A percentile compares a stretch with the other conserved stretches of the same genome.
These are phyloP conservation scores for Notospermus geniculatus DNA, from an alignment of 1,140 invertebrate genomes.

Conservation along the genomic window DNA sequence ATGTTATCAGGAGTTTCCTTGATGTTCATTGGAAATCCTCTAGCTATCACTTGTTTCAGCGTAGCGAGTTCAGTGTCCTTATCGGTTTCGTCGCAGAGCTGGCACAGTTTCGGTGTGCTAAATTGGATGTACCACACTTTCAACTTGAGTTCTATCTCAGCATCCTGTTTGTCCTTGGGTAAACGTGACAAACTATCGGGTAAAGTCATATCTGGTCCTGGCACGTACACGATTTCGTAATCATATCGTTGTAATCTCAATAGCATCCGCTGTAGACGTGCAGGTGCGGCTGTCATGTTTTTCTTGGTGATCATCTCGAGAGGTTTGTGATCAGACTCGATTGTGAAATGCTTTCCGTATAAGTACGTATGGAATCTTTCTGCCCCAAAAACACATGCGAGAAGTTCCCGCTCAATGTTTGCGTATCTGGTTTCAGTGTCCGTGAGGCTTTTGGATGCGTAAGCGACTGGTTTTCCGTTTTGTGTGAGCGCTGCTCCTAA, in stretches of 20 bases:
- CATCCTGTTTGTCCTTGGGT: no score
- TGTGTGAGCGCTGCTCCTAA: conserved; percentile 56
- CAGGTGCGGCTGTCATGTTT: conserved; percentile 13
- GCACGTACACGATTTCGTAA: conserved; percentile 37
- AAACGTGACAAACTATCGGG: no score
- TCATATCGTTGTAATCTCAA: conserved; percentile 51
- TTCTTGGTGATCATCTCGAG: conserved; percentile 26
- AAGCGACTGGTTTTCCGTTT: conserved; percentile 54
- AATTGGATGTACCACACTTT: no score
- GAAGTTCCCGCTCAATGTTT: conserved; percentile 57
- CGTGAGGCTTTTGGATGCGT: conserved; percentile 53
- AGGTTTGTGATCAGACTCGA: conserved; percentile 26
- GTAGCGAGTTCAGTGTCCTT: no score
- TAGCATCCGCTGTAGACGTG: conserved; percentile 23
- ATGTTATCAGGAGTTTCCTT: no score
- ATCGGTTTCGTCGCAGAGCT: no score
- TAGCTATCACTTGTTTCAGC: no score
- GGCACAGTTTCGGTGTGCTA: no score
- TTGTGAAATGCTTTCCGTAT: conserved; percentile 29
- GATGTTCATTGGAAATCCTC: no score
- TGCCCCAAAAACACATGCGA: conserved; percentile 56
- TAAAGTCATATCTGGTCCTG: conserved; percentile 44
- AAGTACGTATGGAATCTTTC: conserved; percentile 51
- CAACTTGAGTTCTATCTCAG: no score
- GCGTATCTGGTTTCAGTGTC: conserved; percentile 54